These are phyloP conservation scores for Oceanodroma leucorhoa DNA, from an alignment of 2,797 vertebrate species.

Conservation along the genomic window DNA sequence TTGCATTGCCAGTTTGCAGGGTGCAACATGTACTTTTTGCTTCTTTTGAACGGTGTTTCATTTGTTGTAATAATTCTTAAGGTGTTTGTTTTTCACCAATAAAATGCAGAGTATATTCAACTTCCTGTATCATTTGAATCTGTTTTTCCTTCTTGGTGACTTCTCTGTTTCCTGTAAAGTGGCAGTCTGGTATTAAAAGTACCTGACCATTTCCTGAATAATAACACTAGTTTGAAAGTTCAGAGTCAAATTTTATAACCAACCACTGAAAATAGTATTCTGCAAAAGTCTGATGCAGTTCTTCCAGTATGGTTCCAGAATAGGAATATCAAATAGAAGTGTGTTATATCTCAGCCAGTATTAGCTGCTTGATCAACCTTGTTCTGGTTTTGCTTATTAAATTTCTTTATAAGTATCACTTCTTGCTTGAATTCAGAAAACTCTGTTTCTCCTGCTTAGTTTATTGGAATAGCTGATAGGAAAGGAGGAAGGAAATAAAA, in stretches of 20 bases:
- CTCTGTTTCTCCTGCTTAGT: neutral
- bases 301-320: neutral
- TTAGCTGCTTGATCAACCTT: neutral
- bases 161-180: slow-evolving; percentile 60
- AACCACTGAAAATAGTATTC: neutral
- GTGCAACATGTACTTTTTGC: neutral
- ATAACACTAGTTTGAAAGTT: slow-evolving; percentile 18
- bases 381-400: neutral
- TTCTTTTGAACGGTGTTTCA: neutral
- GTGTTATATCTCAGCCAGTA: neutral
- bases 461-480: neutral
- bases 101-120: slow-evolving; percentile 1
- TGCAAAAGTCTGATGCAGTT: neutral
- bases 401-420: neutral
- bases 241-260: neutral
- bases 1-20: neutral
- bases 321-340: neutral
- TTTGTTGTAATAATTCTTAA: neutral
- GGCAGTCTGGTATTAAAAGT: slow-evolving; percentile 25
- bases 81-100: slow-evolving; percentile 16
- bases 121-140: slow-evolving; percentile 48
- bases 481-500: neutral
- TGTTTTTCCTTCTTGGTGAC: slow-evolving; percentile 34
- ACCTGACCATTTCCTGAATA: slow-evolving; percentile 51
- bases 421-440: neutral